Percentiles rank a stretch among this genome's conserved stretches.
Conservation (phyloP, 2,797 vertebrate species). For the Spondyliosoma cantharus region DNA sequence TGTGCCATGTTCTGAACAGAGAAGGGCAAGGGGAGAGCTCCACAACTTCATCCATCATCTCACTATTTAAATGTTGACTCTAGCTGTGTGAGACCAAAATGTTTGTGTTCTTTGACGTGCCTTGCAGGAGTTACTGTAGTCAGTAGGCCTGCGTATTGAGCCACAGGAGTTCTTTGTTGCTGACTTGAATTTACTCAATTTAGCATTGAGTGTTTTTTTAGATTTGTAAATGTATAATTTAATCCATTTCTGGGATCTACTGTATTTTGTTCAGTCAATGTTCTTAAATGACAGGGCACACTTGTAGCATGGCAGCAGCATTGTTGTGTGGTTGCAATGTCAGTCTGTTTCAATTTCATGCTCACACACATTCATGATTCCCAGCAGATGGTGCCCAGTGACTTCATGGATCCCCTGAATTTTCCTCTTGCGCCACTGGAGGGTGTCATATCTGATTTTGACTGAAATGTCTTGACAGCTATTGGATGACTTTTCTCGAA, state of each 20-base stretch:
- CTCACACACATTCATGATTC: not conserved
- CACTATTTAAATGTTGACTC: slow-evolving; percentile 25
- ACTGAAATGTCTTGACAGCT: not conserved
- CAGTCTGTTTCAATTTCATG: too few relatives aligned
- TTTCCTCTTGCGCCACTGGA: slow-evolving; percentile 7
- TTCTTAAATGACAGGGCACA: not conserved
- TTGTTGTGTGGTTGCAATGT: not conserved
- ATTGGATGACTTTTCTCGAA: not conserved
- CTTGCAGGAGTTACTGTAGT: not conserved
- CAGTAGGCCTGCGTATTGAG: not conserved
- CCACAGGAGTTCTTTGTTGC: not conserved
- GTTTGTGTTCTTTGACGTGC: not conserved
- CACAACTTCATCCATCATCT: slow-evolving; percentile 31
- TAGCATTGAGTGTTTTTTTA: not conserved
- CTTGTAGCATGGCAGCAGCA: not conserved
- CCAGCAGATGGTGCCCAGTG: not conserved
- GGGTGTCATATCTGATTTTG: not conserved
- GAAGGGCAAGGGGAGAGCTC: not conserved
- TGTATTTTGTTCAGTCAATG: not conserved
- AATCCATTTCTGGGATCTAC: not conserved
- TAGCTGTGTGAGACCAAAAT: slow-evolving; percentile 7
- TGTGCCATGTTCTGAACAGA: slow-evolving; percentile 26
- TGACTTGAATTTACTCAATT: not conserved
- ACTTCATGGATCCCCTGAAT: not conserved
- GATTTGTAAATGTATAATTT: not conserved